These are phyloP conservation scores for Spicauda simplicius DNA, from an alignment of 2,888 invertebrate genomes.

Conservation along the genomic window DNA sequence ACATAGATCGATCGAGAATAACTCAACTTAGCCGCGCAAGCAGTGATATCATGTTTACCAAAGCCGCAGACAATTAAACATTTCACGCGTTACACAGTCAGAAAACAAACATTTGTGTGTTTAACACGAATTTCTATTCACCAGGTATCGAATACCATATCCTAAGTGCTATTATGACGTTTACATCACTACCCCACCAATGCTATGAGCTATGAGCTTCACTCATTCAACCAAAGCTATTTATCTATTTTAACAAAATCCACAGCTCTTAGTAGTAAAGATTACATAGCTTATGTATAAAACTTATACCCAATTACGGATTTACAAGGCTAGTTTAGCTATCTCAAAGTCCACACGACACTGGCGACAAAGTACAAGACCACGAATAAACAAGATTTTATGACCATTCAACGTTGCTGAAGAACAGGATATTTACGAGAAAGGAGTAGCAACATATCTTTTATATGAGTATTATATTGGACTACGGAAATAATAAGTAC, in stretches of 20 bases:
- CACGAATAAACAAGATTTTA: slow-evolving; percentile 39
- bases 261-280: too few species aligned
- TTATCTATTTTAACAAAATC: too few species aligned
- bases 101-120: too few species aligned
- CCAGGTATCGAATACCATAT: background rate
- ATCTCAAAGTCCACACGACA: slow-evolving; percentile 5
- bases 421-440: slow-evolving; percentile 40
- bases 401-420: slow-evolving; percentile 38
- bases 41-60: too few species aligned
- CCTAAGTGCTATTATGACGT: background rate
- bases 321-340: too few species aligned
- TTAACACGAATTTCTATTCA: too few species aligned
- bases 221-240: slow-evolving; percentile 15
- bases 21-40: too few species aligned
- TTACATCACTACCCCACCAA: background rate
- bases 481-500: background rate
- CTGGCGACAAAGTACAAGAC: slow-evolving; percentile 15
- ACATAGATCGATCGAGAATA: too few species aligned
- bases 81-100: too few species aligned
- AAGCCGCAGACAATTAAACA: too few species aligned
- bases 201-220: slow-evolving; percentile 8
- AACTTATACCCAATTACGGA: too few species aligned
- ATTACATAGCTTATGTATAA: too few species aligned
- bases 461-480: background rate
- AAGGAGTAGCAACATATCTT: slow-evolving; percentile 35